Evolutionary conservation across 1,140 invertebrate genomes (phyloP).

Genomic region (Papilio aristodemus): DNA sequence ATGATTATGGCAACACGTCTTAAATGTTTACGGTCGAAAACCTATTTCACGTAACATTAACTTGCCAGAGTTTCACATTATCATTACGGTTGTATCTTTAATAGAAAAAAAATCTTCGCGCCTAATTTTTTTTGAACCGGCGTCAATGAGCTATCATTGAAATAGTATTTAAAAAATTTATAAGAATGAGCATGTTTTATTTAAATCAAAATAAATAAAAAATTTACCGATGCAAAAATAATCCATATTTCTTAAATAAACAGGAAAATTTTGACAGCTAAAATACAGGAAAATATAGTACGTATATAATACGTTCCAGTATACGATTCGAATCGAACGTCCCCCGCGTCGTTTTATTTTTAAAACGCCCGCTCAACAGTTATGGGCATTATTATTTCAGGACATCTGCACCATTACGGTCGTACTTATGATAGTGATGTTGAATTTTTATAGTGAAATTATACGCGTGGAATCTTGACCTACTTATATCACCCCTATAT

Average conservation of each 20-base stretch:
- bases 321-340: constrained; percentile 63
- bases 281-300: constrained; percentile 57
- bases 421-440: constrained; percentile 38
- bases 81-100: not conserved
- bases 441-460: constrained; percentile 47
- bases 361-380: constrained; percentile 51
- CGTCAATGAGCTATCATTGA: not conserved
- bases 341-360: constrained; percentile 73
- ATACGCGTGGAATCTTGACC: constrained; percentile 58
- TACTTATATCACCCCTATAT: constrained; percentile 42
- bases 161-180: not conserved
- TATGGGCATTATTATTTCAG: constrained; percentile 68
- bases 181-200: not conserved
- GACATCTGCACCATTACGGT: constrained; percentile 58
- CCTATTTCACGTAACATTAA: constrained; percentile 17
- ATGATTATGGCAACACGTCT: constrained; percentile 7
- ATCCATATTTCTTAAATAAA: constrained; percentile 3
- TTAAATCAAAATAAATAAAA: not conserved
- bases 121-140: constrained; percentile 2
- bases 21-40: constrained; percentile 2
- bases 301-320: constrained; percentile 55
- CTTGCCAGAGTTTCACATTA: constrained; percentile 11
- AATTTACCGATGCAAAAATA: constrained; percentile 11
- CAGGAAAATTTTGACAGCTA: constrained; percentile 39
- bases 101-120: not conserved